Conservation (phyloP, 2,888 invertebrate species). For the Chrysolina oricalcia region DNA sequence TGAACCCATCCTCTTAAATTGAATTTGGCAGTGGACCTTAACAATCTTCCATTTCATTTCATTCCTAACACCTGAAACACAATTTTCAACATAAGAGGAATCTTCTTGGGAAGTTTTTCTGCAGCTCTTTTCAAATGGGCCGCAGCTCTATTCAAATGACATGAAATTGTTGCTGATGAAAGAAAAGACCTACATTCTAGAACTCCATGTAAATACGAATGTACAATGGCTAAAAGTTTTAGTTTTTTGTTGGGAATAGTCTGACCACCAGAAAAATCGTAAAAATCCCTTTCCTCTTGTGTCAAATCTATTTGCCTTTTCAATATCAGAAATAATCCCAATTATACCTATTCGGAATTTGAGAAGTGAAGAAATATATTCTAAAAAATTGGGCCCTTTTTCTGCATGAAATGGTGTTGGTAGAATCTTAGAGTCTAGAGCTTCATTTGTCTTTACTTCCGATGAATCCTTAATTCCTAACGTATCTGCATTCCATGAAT, state of each 20-base stretch:
- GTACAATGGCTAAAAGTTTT: not conserved
- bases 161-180: not conserved
- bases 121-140: not conserved
- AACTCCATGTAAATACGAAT: not conserved
- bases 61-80: not conserved
- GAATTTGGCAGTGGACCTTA: conserved; percentile 16
- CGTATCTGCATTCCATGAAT: conserved; percentile 5
- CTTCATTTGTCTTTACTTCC: not conserved
- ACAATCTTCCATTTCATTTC: conserved; percentile 9
- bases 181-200: not conserved
- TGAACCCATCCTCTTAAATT: too few relatives aligned
- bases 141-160: conserved; percentile 21
- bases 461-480: conserved; percentile 1
- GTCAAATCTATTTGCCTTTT: too few relatives aligned
- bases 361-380: too few relatives aligned
- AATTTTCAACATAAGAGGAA: too few relatives aligned
- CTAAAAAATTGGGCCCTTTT: not conserved
- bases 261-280: not conserved
- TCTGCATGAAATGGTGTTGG: conserved; percentile 14
- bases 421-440: not conserved
- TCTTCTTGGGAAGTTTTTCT: conserved; percentile 19
- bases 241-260: not conserved
- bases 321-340: too few relatives aligned
- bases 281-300: too few relatives aligned
- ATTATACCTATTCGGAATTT: too few relatives aligned